A percentile compares a stretch with the other conserved stretches of the same genome.
Evolutionary conservation across 1,140 invertebrate species (phyloP).

Genomic region (Sycobia sp.): DNA sequence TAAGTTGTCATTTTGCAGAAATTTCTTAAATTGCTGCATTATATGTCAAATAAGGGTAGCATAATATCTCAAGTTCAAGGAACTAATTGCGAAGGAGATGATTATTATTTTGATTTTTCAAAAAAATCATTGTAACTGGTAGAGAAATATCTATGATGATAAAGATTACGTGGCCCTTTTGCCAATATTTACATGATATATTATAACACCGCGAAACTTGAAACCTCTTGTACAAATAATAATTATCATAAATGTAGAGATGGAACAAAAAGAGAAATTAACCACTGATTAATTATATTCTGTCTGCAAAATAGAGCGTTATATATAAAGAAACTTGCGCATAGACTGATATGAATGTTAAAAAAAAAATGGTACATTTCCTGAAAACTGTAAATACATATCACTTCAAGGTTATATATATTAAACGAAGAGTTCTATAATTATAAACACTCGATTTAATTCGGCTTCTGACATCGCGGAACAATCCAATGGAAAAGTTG

Average conservation of each 20-base stretch:
- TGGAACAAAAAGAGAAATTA: constrained; percentile 9
- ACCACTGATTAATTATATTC: constrained; percentile 2
- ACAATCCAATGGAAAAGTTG: too few species aligned
- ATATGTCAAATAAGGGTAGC: too few species aligned
- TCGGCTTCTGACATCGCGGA: constrained; percentile 22
- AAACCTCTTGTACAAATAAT: constrained; percentile 31
- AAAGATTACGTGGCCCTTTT: constrained; percentile 9
- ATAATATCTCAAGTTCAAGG: too few species aligned
- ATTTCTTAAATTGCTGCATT: too few species aligned
- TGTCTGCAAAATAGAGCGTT: constrained; percentile 14
- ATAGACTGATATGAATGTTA: constrained; percentile 32
- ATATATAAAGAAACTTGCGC: constrained; percentile 17
- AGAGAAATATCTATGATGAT: too few species aligned
- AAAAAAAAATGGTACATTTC: constrained; percentile 26
- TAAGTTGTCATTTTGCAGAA: too few species aligned
- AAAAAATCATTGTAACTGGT: too few species aligned
- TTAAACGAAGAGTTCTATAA: constrained; percentile 14
- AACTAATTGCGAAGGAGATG: too few species aligned
- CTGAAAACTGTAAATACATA: constrained; percentile 35
- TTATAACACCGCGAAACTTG: too few species aligned
- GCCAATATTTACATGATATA: not conserved
- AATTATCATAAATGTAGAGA: constrained; percentile 19
- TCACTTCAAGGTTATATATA: constrained; percentile 28
- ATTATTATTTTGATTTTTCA: too few species aligned
- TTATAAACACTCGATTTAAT: constrained; percentile 28